phyloP scores from a whole-genome alignment of 2,113 vertebrate species.

The Sphaerodactylus townsendi region DNA sequence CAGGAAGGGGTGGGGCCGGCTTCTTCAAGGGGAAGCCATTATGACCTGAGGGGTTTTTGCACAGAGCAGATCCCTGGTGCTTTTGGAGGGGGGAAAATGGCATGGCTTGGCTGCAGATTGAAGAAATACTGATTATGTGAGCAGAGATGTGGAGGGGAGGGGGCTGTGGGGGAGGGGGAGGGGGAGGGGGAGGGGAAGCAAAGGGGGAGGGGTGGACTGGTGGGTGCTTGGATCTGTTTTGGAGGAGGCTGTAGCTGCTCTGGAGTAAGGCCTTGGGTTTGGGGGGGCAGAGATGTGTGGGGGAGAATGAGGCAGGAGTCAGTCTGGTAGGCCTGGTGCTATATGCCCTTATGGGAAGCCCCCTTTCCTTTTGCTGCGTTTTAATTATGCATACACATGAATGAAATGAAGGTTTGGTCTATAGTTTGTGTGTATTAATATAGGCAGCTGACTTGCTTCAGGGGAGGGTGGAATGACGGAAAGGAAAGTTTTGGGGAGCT shows the following conservation, averaged over 20 bases:
- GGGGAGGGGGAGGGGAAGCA: not conserved
- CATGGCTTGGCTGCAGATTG: not conserved
- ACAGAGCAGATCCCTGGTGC: not conserved
- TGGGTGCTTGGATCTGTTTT: not conserved
- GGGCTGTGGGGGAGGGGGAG: not conserved
- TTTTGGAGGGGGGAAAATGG: not conserved
- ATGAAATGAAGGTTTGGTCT: too few relatives aligned
- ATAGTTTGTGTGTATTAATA: too few relatives aligned
- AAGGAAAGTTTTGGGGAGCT: too few relatives aligned
- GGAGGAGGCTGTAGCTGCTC: not conserved
- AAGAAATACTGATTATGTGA: conserved; percentile 18
- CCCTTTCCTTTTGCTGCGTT: not conserved
- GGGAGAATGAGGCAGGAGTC: not conserved
- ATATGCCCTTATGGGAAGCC: not conserved
- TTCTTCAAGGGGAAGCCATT: not conserved
- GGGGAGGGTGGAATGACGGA: too few relatives aligned
- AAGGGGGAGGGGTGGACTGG: not conserved
- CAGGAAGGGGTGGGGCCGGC: conserved; percentile 6
- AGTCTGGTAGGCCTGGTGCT: not conserved
- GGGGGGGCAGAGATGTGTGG: not conserved
- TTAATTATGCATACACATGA: too few relatives aligned
- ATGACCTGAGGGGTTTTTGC: not conserved
- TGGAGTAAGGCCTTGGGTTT: not conserved
- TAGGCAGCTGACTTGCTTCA: too few relatives aligned
- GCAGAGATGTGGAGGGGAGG: not conserved